These are phyloP conservation scores for Amphiura filiformis DNA, from an alignment of 35 echinoderm and acorn worm genomes.

Conservation along the genomic window DNA sequence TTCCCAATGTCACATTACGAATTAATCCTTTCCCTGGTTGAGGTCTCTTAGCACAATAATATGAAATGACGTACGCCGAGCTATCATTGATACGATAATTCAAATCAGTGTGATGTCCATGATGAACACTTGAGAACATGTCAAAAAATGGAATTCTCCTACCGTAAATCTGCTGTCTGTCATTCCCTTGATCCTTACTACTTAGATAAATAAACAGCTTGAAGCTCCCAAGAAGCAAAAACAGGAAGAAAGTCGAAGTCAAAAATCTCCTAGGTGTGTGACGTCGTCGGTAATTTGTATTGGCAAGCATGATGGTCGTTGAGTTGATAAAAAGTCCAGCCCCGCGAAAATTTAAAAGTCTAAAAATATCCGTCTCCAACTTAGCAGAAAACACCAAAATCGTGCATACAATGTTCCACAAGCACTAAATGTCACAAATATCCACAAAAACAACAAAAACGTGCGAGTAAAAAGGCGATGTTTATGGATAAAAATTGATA, in stretches of 20 bases:
- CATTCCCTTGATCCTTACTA: too few species aligned
- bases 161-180: too few species aligned
- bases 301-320: not conserved
- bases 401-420: too few species aligned
- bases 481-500: not conserved
- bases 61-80: not conserved
- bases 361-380: not conserved
- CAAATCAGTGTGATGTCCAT: not conserved
- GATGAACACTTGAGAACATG: too few species aligned
- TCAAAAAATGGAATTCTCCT: too few species aligned
- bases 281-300: not conserved
- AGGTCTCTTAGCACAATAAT: slow-evolving; percentile 1
- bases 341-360: not conserved
- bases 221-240: slow-evolving; percentile 6
- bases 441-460: not conserved
- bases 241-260: not conserved
- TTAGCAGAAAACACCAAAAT: too few species aligned
- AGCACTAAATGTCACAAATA: too few species aligned
- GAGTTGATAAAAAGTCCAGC: not conserved
- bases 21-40: not conserved
- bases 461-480: slow-evolving; percentile 15
- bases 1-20: not conserved
- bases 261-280: not conserved
- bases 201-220: not conserved
- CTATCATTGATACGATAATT: not conserved